These are phyloP conservation scores for Notolabrus celidotus DNA, from an alignment of 2,797 vertebrate genomes.

Conservation along the genomic window DNA sequence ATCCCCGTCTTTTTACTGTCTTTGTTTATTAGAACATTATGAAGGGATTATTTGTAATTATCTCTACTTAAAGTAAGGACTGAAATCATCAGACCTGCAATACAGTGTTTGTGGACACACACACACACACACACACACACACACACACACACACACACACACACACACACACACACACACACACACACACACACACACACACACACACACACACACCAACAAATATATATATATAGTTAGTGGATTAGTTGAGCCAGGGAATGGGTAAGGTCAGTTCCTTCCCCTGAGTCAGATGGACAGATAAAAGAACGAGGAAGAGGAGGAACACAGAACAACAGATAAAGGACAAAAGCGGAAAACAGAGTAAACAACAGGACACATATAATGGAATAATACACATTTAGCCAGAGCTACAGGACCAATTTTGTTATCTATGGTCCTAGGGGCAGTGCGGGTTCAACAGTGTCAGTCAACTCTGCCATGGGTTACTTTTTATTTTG, in stretches of 20 bases:
- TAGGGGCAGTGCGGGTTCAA: constrained; percentile 58
- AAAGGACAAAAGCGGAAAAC: constrained; percentile 64
- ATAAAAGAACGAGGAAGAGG: constrained; percentile 64
- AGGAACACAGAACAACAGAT: constrained; percentile 71
- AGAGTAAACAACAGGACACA: constrained; percentile 65
- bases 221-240: constrained; percentile 8
- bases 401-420: constrained; percentile 64
- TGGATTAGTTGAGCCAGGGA: constrained; percentile 57
- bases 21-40: no score
- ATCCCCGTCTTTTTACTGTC: no score
- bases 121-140: constrained; percentile 2
- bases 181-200: not conserved
- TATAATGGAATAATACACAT: constrained; percentile 79
- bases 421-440: constrained; percentile 74
- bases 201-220: constrained; percentile 4
- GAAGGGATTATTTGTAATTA: no score
- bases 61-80: not conserved
- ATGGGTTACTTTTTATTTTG: constrained; percentile 55
- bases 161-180: constrained; percentile 1
- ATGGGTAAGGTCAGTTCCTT: constrained; percentile 60
- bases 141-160: constrained; percentile 2
- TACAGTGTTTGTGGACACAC: not conserved
- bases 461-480: constrained; percentile 52
- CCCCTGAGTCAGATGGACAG: constrained; percentile 68
- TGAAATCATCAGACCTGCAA: not conserved